Evolutionary conservation across 2,113 vertebrate species (phyloP).

Genomic region (Isurus oxyrinchus): DNA sequence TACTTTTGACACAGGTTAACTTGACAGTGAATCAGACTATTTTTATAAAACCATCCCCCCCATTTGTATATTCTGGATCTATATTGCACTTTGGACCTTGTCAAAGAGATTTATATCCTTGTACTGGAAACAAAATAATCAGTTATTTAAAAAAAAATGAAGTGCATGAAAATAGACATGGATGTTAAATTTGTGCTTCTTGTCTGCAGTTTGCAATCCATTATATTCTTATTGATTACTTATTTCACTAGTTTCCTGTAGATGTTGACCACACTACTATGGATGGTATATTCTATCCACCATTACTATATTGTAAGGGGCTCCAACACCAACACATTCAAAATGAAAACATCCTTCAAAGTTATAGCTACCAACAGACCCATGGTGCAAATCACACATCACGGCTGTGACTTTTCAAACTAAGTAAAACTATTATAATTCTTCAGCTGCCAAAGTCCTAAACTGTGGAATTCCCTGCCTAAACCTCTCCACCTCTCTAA

Average conservation of each 20-base stretch:
- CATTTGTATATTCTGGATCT: neutral
- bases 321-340: neutral
- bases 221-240: neutral
- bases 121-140: neutral
- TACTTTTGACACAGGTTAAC: neutral
- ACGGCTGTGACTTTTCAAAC: neutral
- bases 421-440: neutral
- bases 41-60: neutral
- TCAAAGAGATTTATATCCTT: neutral
- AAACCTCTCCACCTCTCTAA: too few species aligned
- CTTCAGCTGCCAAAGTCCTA: neutral
- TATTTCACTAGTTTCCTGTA: neutral
- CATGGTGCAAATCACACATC: neutral
- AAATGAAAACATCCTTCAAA: neutral
- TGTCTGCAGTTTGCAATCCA: neutral
- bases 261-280: neutral
- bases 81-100: conserved; percentile 16
- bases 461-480: neutral
- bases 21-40: neutral
- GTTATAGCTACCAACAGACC: neutral
- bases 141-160: neutral
- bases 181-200: neutral
- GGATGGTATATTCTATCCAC: neutral
- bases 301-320: too few species aligned
- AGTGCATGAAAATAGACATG: neutral